These are phyloP conservation scores for Cataglyphis albicans DNA, from an alignment of 2,888 invertebrate genomes.

Conservation along the genomic window DNA sequence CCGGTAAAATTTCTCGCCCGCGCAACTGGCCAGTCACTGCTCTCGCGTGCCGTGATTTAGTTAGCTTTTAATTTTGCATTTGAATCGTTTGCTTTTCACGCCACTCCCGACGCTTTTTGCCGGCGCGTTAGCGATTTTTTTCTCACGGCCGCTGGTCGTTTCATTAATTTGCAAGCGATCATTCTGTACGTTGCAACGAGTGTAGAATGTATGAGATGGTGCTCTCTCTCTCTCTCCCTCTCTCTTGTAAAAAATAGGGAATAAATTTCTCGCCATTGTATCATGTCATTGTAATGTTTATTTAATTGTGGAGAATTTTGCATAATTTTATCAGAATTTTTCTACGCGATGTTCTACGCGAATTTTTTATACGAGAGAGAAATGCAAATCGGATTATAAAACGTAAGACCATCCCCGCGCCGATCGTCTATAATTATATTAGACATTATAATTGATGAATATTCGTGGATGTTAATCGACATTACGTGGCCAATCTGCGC, in stretches of 20 bases:
- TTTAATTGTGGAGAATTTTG: neutral
- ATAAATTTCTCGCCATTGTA: slow-evolving; percentile 10
- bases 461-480: slow-evolving; percentile 44
- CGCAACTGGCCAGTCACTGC: slow-evolving; percentile 16
- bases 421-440: neutral
- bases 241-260: slow-evolving; percentile 1
- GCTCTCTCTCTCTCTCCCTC: too few relatives aligned
- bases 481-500: slow-evolving; percentile 40
- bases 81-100: slow-evolving; percentile 38
- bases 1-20: slow-evolving; percentile 24
- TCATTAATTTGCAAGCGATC: slow-evolving; percentile 44
- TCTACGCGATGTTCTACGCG: neutral
- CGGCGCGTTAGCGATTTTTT: slow-evolving; percentile 45
- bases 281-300: neutral
- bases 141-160: slow-evolving; percentile 11
- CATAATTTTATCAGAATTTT: slow-evolving; percentile 7
- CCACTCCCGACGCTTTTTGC: slow-evolving; percentile 1
- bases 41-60: slow-evolving; percentile 44
- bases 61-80: slow-evolving; percentile 52
- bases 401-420: neutral
- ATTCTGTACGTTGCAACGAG: neutral
- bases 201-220: neutral
- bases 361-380: neutral
- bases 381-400: slow-evolving; percentile 19
- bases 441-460: neutral